Base-by-base conservation (phyloP, 2,888 invertebrate genomes). In the Noctua janthe region DNA sequence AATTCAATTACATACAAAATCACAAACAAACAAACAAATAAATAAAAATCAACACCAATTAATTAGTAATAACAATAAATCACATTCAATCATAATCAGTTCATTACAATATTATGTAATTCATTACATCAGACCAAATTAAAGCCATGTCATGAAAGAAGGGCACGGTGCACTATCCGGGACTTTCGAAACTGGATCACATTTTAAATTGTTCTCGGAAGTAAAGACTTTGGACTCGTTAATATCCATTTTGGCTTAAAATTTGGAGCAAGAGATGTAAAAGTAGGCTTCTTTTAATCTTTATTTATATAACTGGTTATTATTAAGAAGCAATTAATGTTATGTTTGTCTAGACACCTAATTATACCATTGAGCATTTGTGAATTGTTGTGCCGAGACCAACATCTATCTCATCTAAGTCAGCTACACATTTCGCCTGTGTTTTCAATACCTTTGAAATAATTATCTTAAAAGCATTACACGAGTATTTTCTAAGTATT, bases 141-240 rank as follows among this genome's bases (percentile, higher is more conserved):
- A 29, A 43, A n/a, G 23, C 51, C 39, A 39, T 29, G 69, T 17
- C 51, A 17, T 7, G 4, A 75, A 83, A 81, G 39, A 87, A 74
- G 69, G 76, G 77, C 71, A 74, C 76, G 75, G 62, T 81, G 77
- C 81, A 54, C 20, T 64, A 67, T 20, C 56, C 75, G 72, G 72
- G 29, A 81, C 69, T 85, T 87, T 76, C 75, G 62, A 88, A 86
- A 85, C 76, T 86, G 81, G 83, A 80, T 67, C 66, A 43, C 8
- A 66, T 80, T 73, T 76, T 56, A 17, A 2, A 49, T 23, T 70
- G 51, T 74, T 84, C 67, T 82, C 81, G 82, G 74, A 85, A 78
- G 71, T 81, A 47, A 78, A 76, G 76, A 29, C 15, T 71, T 71
- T 74, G 56, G 39, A 56, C 70, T 56, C 64, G 39, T 76, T 71